Conservation (phyloP, 2,888 invertebrate genomes). For the Acrocyrtus sp. region DNA sequence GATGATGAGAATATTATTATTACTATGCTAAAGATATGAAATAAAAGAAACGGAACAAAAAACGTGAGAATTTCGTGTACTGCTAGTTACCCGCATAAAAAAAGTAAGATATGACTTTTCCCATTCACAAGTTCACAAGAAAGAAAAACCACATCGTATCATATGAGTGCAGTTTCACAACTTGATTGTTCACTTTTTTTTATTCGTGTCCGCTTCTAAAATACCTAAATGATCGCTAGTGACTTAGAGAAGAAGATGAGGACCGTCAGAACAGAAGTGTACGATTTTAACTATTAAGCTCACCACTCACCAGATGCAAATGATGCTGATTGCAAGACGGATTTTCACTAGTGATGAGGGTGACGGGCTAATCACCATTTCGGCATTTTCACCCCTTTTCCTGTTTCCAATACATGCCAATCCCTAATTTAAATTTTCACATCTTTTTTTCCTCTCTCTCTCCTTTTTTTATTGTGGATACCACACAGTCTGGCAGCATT, state of each 20-base stretch:
- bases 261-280: too few species aligned
- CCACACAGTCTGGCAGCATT: too few species aligned
- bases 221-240: slow-evolving; percentile 1
- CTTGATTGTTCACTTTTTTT: slow-evolving; percentile 16
- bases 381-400: slow-evolving; percentile 5
- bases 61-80: slow-evolving; percentile 33
- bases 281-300: too few species aligned
- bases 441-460: too few species aligned
- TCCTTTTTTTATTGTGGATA: too few species aligned
- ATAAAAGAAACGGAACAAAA: slow-evolving; percentile 1
- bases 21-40: not conserved
- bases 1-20: not conserved
- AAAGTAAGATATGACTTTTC: not conserved
- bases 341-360: not conserved
- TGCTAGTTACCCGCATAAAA: slow-evolving; percentile 2
- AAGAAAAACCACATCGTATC: not conserved
- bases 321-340: too few species aligned
- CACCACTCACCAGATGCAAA: too few species aligned
- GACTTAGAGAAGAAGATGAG: not conserved
- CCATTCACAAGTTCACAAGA: not conserved
- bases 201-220: not conserved
- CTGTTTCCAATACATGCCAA: slow-evolving; percentile 35
- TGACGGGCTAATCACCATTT: not conserved
- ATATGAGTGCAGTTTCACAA: slow-evolving; percentile 13
- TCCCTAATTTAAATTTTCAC: slow-evolving; percentile 5